These are phyloP conservation scores for Drosophila crucigera DNA, from an alignment of 2,888 invertebrate species.

Conservation along the genomic window DNA sequence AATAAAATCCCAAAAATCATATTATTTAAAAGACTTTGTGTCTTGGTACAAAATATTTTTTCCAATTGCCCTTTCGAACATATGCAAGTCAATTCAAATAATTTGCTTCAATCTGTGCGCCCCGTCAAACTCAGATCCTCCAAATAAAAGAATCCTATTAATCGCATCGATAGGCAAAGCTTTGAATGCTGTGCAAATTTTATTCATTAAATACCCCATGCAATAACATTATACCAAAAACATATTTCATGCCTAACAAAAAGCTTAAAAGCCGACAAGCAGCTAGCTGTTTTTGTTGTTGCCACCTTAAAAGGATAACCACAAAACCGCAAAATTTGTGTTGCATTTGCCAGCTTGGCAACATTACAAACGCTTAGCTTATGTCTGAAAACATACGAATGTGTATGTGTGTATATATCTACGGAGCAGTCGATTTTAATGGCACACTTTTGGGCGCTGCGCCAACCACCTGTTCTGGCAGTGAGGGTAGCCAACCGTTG, in stretches of 20 bases:
- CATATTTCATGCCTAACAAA: slow-evolving; percentile 68
- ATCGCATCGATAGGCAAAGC: slow-evolving; percentile 29
- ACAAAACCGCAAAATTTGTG: slow-evolving; percentile 73
- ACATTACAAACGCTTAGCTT: slow-evolving; percentile 46
- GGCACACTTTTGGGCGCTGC: slow-evolving; percentile 65
- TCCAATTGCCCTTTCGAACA: not conserved
- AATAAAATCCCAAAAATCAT: not conserved
- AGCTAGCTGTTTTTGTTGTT: slow-evolving; percentile 22
- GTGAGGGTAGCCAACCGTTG: not conserved
- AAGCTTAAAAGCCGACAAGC: slow-evolving; percentile 50
- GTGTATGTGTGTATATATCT: slow-evolving; percentile 6
- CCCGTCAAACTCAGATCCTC: not conserved
- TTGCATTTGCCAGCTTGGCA: slow-evolving; percentile 68
- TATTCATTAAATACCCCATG: slow-evolving; percentile 51
- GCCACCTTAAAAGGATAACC: slow-evolving; percentile 65
- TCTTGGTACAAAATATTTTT: not conserved
- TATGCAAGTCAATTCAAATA: slow-evolving; percentile 1
- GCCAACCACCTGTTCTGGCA: slow-evolving; percentile 71
- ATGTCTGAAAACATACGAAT: slow-evolving; percentile 10
- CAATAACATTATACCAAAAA: slow-evolving; percentile 37
- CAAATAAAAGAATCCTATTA: slow-evolving; percentile 33
- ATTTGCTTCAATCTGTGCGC: not conserved
- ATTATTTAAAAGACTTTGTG: not conserved
- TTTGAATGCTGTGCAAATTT: slow-evolving; percentile 33
- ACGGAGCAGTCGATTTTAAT: slow-evolving; percentile 60